Evolutionary conservation across 2,888 invertebrate genomes (phyloP).

Genomic region (Abrostola tripartita): DNA sequence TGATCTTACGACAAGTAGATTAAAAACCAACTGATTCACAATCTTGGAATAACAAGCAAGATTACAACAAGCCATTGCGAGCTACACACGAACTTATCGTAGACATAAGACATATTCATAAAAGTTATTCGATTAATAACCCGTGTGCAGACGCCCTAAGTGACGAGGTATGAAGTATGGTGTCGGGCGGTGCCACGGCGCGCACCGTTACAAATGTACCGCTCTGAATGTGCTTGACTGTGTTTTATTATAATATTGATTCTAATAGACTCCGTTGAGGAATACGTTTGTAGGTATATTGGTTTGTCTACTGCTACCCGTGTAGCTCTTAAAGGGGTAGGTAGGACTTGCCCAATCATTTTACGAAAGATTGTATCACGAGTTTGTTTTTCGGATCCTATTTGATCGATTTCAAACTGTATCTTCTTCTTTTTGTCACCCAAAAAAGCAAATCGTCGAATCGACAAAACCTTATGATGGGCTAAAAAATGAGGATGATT

Average conservation of each 20-base stretch:
- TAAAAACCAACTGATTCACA: not conserved
- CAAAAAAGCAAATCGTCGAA: no score
- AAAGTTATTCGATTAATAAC: constrained; percentile 51
- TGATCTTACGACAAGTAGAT: not conserved
- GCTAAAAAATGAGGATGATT: no score
- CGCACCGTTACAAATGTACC: constrained; percentile 38
- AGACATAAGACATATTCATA: constrained; percentile 47
- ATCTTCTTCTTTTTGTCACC: no score
- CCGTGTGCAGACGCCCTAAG: constrained; percentile 47
- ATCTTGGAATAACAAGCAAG: constrained; percentile 12
- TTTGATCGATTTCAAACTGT: no score
- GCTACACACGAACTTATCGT: constrained; percentile 37
- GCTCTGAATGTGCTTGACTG: constrained; percentile 30
- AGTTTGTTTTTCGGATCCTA: no score
- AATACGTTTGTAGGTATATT: constrained; percentile 10
- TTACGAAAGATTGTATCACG: no score
- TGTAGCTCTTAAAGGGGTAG: no score
- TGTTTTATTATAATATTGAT: constrained; percentile 54
- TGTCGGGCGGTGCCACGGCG: constrained; percentile 67
- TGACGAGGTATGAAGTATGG: constrained; percentile 65
- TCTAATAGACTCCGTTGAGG: constrained; percentile 36
- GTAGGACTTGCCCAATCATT: no score
- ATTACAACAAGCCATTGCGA: constrained; percentile 31
- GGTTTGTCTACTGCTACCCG: not conserved
- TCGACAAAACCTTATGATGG: no score